These are phyloP conservation scores for Ciconia nigra DNA, from an alignment of 2,797 vertebrate genomes.

Conservation along the genomic window DNA sequence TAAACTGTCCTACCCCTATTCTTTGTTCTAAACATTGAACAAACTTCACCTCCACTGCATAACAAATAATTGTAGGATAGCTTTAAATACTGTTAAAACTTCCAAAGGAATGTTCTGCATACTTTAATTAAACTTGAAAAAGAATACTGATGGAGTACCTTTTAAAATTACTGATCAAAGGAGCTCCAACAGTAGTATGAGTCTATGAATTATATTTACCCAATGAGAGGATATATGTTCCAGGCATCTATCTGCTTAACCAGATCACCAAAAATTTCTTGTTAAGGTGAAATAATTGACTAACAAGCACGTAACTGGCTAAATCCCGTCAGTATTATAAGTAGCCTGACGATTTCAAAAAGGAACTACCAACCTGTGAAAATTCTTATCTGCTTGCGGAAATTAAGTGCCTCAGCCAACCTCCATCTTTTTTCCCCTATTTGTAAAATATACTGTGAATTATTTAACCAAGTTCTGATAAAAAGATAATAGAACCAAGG, in stretches of 20 bases:
- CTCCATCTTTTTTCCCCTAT: background rate
- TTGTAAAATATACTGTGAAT: background rate
- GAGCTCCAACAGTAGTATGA: background rate
- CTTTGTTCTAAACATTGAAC: background rate
- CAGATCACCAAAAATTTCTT: background rate
- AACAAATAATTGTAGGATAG: background rate
- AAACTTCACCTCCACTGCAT: background rate
- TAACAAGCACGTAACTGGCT: background rate
- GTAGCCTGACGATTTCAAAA: background rate
- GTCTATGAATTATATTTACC: background rate
- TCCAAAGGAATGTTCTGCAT: background rate
- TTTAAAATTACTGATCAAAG: background rate
- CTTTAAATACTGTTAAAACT: background rate
- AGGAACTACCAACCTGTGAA: background rate
- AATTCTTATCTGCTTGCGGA: background rate
- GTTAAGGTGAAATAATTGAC: background rate
- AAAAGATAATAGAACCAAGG: background rate
- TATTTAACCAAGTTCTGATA: background rate
- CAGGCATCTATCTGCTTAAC: background rate
- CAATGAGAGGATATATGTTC: background rate
- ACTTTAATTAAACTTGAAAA: background rate
- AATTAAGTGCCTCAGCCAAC: background rate
- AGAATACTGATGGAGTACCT: background rate
- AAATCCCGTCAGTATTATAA: background rate
- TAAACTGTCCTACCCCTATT: background rate